phyloP scores from a whole-genome alignment of 2,797 vertebrate genomes.

The Fringilla coelebs region DNA sequence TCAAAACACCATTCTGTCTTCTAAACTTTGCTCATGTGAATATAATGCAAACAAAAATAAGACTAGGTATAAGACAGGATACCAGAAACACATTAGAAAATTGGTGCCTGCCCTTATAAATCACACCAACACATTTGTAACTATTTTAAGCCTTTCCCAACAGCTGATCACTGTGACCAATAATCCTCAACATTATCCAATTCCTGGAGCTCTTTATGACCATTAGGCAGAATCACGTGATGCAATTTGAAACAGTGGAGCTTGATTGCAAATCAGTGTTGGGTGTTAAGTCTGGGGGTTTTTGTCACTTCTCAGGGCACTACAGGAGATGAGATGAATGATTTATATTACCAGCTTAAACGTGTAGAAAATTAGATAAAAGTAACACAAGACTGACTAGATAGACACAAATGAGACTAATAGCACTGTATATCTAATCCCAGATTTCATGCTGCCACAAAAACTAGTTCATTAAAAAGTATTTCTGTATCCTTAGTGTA shows the following conservation, averaged over 20 bases:
- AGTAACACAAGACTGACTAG: background rate
- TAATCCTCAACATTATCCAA: background rate
- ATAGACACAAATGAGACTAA: constrained; percentile 7
- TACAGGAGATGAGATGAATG: background rate
- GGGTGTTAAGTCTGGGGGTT: background rate
- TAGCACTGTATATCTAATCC: background rate
- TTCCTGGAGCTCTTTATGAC: background rate
- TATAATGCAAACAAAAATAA: background rate
- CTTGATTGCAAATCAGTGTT: constrained; percentile 23
- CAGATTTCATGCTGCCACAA: constrained; percentile 4
- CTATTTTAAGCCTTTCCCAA: background rate
- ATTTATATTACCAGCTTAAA: constrained; percentile 16
- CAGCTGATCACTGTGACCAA: background rate
- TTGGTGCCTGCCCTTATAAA: background rate
- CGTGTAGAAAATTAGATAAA: constrained; percentile 11
- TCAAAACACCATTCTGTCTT: background rate
- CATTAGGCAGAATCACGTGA: background rate
- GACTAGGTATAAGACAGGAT: background rate
- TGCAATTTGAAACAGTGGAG: background rate
- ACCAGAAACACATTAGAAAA: background rate
- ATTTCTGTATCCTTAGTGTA: background rate
- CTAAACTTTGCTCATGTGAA: background rate
- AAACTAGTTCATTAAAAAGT: constrained; percentile 43
- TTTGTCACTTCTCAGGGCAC: background rate
- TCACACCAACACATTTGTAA: background rate